Percentiles rank a stretch among this genome's conserved stretches.
Conservation (phyloP, 2,113 vertebrate species). For the Eclectus roratus region DNA sequence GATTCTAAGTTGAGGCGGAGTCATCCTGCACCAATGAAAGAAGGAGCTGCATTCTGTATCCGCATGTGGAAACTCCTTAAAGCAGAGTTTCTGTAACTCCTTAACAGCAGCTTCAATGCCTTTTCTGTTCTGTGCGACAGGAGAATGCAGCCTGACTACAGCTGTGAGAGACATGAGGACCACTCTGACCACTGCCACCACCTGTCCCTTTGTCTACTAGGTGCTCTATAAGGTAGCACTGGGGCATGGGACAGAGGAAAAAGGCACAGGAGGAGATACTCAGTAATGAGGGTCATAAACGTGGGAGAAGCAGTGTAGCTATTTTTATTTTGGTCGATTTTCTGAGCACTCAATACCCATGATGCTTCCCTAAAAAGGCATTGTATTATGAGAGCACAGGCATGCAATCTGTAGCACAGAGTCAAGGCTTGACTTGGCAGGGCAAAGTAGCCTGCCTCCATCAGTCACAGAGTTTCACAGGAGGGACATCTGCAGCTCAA, state of each 20-base stretch:
- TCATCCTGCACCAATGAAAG: background rate
- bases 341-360: background rate
- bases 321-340: background rate
- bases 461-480: background rate
- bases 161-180: background rate
- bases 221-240: background rate
- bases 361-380: background rate
- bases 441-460: background rate
- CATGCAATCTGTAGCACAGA: background rate
- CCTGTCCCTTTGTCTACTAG: background rate
- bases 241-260: background rate
- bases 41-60: background rate
- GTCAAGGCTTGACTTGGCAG: background rate
- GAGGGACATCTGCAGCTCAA: background rate
- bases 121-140: background rate
- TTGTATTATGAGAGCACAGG: background rate
- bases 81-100: background rate
- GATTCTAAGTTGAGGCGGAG: background rate
- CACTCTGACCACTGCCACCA: background rate
- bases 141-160: background rate
- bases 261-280: background rate
- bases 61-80: background rate
- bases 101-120: background rate
- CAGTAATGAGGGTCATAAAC: background rate
- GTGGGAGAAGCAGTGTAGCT: background rate